Evolutionary conservation across 2,797 vertebrate species (phyloP), one percentile per base, ranked within the genome.

Genomic region (Notolabrus celidotus): DNA sequence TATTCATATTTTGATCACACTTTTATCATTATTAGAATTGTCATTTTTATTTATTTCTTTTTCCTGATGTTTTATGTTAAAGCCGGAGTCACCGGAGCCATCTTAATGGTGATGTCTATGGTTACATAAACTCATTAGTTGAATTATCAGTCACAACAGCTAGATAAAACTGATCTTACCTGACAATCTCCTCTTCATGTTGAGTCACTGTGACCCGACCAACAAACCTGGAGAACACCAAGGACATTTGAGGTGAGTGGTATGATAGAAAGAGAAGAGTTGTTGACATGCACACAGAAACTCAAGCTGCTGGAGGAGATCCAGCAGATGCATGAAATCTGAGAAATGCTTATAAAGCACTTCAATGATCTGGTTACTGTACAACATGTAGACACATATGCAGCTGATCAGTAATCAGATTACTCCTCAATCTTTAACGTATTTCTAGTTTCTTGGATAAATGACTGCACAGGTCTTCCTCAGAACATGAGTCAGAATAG

Each of bases 191-290:
- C 80, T 98, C 97, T 68, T 90, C 94, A 19, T 95, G 94, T 3
- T 97, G 95, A 74, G 91, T 96, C 86, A 99, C 77, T 4, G 95
- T 97, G 77, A 99, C 95, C 86, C 97, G 94, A 68, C 97, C 98
- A 71, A 98, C 95, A 91, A 98, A 99, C 91, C 98, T 99, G 82
- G 14, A 79, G 86, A 71, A 74, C 31, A 67, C 8, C 57, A 46
- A 16, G 67, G 17, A 39, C 10, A 67, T 57, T 75, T 54, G 2
- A 52, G 58, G 55, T 58, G 45, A 58, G 62, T 46, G 55, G 16
- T 42, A 17, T 17, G 4, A 58, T 10, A 25, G 16, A 52, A 34
- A 53, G 10, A 17, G 31, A 12, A 27, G 36, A 10, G n/a, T 19
- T 0, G 3, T 12, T 29, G 11, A 47, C 11, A 63, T 34, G 31